phyloP scores from a whole-genome alignment of 2,113 vertebrate genomes.

The Setophaga kirtlandii region DNA sequence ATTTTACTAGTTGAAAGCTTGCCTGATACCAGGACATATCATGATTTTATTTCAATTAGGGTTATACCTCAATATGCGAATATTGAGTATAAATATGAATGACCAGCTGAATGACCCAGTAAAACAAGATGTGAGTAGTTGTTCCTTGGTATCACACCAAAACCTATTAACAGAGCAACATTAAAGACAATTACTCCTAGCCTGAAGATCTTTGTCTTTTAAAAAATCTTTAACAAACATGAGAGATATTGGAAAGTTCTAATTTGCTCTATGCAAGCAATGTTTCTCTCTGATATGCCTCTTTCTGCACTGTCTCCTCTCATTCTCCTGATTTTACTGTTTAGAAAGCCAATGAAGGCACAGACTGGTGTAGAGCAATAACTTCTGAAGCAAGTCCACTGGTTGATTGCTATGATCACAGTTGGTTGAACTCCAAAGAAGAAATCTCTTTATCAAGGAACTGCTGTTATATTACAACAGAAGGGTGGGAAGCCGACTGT shows the following conservation, averaged over 20 bases:
- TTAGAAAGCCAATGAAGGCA: not conserved
- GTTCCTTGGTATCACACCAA: not conserved
- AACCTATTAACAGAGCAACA: not conserved
- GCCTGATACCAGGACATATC: not conserved
- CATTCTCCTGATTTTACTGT: not conserved
- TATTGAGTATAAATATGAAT: too few relatives aligned
- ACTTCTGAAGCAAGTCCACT: not conserved
- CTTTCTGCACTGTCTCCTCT: not conserved
- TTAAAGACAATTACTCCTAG: not conserved
- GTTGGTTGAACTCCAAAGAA: not conserved
- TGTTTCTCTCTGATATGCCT: rapidly evolving
- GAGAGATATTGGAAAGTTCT: not conserved
- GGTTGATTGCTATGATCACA: not conserved
- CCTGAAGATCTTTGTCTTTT: not conserved
- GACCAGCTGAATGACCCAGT: not conserved
- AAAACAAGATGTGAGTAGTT: not conserved
- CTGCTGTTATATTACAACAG: not conserved
- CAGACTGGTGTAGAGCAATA: not conserved
- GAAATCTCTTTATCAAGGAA: not conserved
- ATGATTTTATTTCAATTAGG: not conserved
- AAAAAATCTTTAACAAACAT: not conserved
- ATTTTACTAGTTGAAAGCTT: not conserved
- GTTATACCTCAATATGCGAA: not conserved
- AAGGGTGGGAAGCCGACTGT: rapidly evolving
- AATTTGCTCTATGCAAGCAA: not conserved